These are phyloP conservation scores for Leucozona laternaria DNA, from an alignment of 2,888 invertebrate species.

Conservation along the genomic window DNA sequence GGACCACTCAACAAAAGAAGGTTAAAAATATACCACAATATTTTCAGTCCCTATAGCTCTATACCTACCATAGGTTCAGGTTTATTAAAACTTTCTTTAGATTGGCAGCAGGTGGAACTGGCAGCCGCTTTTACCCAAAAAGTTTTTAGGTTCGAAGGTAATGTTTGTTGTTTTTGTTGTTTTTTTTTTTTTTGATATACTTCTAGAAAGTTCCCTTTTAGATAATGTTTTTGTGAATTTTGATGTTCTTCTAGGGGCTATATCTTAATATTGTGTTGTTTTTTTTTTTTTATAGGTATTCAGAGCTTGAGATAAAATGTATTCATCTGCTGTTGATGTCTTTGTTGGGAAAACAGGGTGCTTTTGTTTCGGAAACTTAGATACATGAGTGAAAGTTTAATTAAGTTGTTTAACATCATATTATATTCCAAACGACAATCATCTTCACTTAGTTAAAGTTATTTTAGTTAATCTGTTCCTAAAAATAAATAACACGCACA, in stretches of 20 bases:
- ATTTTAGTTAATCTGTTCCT: no score
- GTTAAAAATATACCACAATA: constrained; percentile 49
- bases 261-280: not conserved
- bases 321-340: constrained; percentile 20
- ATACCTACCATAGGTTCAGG: not conserved
- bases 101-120: constrained; percentile 69
- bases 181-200: not conserved
- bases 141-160: constrained; percentile 22
- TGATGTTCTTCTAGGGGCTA: constrained; percentile 38
- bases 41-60: not conserved
- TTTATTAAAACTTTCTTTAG: constrained; percentile 53
- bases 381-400: constrained; percentile 5
- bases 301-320: constrained; percentile 21
- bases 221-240: constrained; percentile 44
- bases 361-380: not conserved
- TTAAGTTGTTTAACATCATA: constrained; percentile 19
- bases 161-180: not conserved
- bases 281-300: not conserved
- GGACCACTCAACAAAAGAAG: constrained; percentile 22
- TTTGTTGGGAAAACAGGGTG: not conserved
- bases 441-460: not conserved
- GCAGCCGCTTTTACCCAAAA: constrained; percentile 16
- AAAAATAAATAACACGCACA: no score
- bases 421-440: not conserved
- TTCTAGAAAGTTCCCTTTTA: constrained; percentile 15